Percentiles rank a stretch among this genome's conserved stretches.
Evolutionary conservation across 2,113 vertebrate species (phyloP).

Genomic region (Neofelis nebulosa): DNA sequence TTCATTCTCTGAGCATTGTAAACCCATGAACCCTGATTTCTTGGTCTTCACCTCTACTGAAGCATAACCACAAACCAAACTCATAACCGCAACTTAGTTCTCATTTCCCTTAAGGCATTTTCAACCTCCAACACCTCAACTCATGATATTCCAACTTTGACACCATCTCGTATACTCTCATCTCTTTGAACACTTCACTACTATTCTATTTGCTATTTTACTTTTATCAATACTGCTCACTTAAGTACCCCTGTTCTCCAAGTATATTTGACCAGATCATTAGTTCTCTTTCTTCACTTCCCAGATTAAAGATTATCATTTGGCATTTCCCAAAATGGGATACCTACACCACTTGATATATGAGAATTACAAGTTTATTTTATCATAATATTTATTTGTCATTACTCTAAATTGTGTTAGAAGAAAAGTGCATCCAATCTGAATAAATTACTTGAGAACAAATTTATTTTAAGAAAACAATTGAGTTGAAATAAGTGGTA

Average conservation of each 20-base stretch:
- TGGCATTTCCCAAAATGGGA: neutral
- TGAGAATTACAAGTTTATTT: neutral
- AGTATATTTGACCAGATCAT: neutral
- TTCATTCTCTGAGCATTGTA: neutral
- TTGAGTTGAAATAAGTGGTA: neutral
- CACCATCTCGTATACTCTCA: neutral
- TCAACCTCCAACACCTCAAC: neutral
- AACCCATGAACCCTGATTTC: neutral
- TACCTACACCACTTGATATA: neutral
- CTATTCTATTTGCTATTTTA: neutral
- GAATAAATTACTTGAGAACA: neutral
- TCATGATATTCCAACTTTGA: neutral
- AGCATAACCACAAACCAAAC: neutral
- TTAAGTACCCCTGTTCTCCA: neutral
- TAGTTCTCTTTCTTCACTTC: neutral
- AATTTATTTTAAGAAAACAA: neutral
- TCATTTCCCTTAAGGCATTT: neutral
- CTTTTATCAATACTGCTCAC: neutral
- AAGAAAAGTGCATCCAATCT: neutral
- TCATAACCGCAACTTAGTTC: neutral
- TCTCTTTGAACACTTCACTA: neutral
- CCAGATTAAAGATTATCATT: neutral
- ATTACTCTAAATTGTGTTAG: neutral
- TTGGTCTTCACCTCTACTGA: neutral
- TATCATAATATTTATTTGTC: neutral